Evolutionary conservation across 2,888 invertebrate species (phyloP), one percentile per base, ranked within the genome.

Genomic region (Pachymerium ferrugineum): DNA sequence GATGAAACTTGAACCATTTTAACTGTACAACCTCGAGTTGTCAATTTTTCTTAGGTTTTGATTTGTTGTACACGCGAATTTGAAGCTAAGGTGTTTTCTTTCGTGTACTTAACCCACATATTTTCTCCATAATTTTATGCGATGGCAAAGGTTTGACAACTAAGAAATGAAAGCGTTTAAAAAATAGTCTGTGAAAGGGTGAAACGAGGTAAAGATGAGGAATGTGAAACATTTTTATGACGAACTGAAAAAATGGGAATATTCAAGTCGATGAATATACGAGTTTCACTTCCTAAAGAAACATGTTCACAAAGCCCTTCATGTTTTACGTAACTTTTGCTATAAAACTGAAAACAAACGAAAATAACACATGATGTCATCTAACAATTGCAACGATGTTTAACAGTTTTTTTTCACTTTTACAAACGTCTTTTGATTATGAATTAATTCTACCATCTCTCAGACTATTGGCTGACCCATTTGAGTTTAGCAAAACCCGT

Each of bases 101-200:
- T n/a, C n/a, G 47, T 47, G 19, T 47, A 47, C 47, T 47, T 47
- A 47, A 47, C 47, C 47, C 47, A 47, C 6, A 47, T 47, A 47
- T 47, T 47, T 47, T 12, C 16, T 12, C 47, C 47, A 47, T 47
- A 47, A 47, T 47, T 47, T 47, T 19, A 47, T 47, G 1, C 47
- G 19, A 47, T 19, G 47, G 47, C 47, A 47, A 47, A 47, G 47
- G 47, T 47, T 47, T 47, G 19, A 19, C 19, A 16, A 19, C 6
- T 19, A 47, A 38, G 47, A 47, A 6, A 19, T 19, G 47, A 47
- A 42, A 16, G 14, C 6, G 16, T 47, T 19, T 19, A 19, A 47
- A 47, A 47, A 47, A 47, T n/a, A 47, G 47, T n/a, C n/a, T n/a
- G n/a, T n/a, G 47, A 47, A 47, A 47, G 47, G 16, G 19, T 47